Base-by-base conservation (phyloP, 2,113 vertebrate species). In the Dinomys branickii region DNA sequence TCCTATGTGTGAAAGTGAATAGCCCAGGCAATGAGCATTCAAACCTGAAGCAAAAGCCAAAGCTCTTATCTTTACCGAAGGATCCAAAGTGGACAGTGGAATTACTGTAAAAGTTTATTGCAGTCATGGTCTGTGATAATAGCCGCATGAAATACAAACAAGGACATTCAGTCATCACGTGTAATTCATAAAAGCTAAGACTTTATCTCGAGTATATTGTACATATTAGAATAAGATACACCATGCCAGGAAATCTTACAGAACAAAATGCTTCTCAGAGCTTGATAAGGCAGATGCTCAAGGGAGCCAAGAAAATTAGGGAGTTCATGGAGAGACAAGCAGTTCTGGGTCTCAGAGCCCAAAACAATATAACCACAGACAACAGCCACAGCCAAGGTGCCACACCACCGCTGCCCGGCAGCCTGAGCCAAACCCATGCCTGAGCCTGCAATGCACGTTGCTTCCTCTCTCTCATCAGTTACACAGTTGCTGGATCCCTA, bases 71-170 rank as follows among this genome's bases (percentile, higher is more conserved):
- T 92, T 80, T 54, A 94, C 58, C 75, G 69, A 93, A 85, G 84
- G 67, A 89, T 69, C 26, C n/a, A 80, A 96, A 92, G 44, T 71
- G 77, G 63, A 75, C 47, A 69, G 22, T 8, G 9, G 3, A 77
- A 54, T 85, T 92, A 54, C 93, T 83, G 2, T 96, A 92, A 97
- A 97, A 86, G 44, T 95, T 96, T 94, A 97, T 82, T 83, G 67
- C 63, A 8, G 50, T 35, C 26, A 20, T 61, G 71, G 92, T 87
- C 58, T 81, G 61, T 94, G 94, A 94, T 95, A 86, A 94, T 3
- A 75, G 38, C 58, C 10, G 35, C 63, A 38, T 65, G 44, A 95
- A 95, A 92, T n/a, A 81, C 16, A 89, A 87, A 92, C 6, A 54
- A 44, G 47, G 10, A 47, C 77, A 78, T 95, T 88, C 5, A 28